phyloP scores from a whole-genome alignment of 1,140 invertebrate genomes.

The Hyphantria cunea region DNA sequence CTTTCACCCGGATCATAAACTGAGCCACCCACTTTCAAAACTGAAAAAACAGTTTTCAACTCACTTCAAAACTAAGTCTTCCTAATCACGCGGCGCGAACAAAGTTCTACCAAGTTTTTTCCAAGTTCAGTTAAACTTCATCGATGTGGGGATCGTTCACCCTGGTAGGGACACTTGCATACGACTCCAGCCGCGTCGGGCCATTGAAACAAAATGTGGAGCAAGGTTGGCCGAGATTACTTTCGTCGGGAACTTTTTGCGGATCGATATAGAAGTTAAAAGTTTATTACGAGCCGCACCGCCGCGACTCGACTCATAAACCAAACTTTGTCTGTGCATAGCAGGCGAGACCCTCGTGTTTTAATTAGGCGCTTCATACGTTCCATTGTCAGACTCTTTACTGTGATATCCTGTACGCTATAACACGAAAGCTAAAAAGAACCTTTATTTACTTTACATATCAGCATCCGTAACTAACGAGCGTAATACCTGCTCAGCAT shows the following conservation, averaged over 20 bases:
- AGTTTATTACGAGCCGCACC: conserved; percentile 60
- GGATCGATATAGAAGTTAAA: conserved; percentile 76
- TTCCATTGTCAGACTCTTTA: conserved; percentile 4
- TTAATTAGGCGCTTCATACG: conserved; percentile 38
- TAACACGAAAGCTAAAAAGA: conserved; percentile 49
- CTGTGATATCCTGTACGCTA: conserved; percentile 10
- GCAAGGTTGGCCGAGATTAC: conserved; percentile 77
- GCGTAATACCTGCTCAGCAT: conserved; percentile 76
- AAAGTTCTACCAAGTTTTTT: conserved; percentile 76
- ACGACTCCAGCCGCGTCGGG: conserved; percentile 59
- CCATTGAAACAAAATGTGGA: conserved; percentile 77
- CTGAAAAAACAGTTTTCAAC: conserved; percentile 77
- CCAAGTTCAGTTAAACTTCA: conserved; percentile 76
- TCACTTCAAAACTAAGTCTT: conserved; percentile 80
- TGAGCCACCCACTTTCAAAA: conserved; percentile 81
- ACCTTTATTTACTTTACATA: conserved; percentile 79
- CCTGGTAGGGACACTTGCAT: conserved; percentile 78
- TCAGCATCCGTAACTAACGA: conserved; percentile 74
- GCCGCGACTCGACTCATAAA: conserved; percentile 56
- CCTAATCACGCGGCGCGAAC: conserved; percentile 79
- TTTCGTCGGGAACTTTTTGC: conserved; percentile 73
- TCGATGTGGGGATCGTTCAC: conserved; percentile 77
- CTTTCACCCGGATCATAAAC: conserved; percentile 80
- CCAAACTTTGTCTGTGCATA: conserved; percentile 34
- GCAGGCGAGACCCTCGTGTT: conserved; percentile 23